Conservation (phyloP, 2,113 vertebrate species). For the sheep (Ovis aries) region ARS-UI_Ramb_v3.0 NC_056061.1:76109501-76110000, state of each 20-base stretch:
- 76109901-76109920: neutral
- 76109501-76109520: neutral
- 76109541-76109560: neutral
- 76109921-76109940: neutral
- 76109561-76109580: neutral
- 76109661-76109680: neutral
- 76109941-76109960: neutral
- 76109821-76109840: neutral
- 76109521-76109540: neutral
- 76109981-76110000: neutral
- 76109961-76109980: neutral
- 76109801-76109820: neutral
- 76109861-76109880: neutral
- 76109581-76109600: neutral
- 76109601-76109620: neutral
- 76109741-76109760: neutral
- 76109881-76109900: neutral
- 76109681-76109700: neutral
- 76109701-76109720: neutral
- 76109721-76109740: neutral
- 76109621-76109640: neutral
- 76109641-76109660: slow-evolving; percentile 4
- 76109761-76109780: neutral
- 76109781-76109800: neutral
- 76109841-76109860: neutral